A percentile compares a stretch with the other conserved stretches of the same genome.
These are phyloP conservation scores for Hartigia nigra DNA, from an alignment of 2,888 invertebrate genomes.

Conservation along the genomic window DNA sequence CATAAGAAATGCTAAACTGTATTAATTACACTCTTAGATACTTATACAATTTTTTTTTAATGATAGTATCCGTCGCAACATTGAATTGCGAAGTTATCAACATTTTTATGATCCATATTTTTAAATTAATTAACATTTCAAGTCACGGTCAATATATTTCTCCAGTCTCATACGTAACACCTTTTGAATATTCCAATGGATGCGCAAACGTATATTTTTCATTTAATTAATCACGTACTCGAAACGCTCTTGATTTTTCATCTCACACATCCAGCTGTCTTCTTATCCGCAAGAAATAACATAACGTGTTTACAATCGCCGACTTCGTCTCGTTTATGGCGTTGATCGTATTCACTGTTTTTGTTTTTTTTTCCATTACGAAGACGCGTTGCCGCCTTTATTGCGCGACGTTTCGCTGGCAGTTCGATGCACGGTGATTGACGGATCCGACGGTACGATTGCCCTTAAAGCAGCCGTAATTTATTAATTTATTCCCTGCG, in stretches of 20 bases:
- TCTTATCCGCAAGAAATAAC: neutral
- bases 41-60: neutral
- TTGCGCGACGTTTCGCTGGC: neutral
- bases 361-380: neutral
- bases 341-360: neutral
- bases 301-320: neutral
- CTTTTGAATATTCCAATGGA: neutral
- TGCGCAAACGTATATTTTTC: neutral
- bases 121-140: neutral
- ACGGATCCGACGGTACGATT: conserved; percentile 1
- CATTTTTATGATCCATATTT: neutral
- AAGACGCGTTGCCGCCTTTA: neutral
- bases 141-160: neutral
- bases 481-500: conserved; percentile 48
- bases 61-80: neutral
- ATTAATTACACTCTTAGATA: neutral
- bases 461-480: conserved; percentile 26
- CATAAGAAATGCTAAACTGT: neutral
- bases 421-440: neutral
- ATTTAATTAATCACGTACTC: neutral
- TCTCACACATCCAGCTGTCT: neutral
- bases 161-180: neutral
- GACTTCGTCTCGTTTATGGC: neutral
- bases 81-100: neutral
- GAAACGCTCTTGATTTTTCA: neutral